Percentiles rank a stretch among this genome's conserved stretches.
Evolutionary conservation across 1,140 invertebrate genomes (phyloP).

Genomic region (Hypothenemus hampei): DNA sequence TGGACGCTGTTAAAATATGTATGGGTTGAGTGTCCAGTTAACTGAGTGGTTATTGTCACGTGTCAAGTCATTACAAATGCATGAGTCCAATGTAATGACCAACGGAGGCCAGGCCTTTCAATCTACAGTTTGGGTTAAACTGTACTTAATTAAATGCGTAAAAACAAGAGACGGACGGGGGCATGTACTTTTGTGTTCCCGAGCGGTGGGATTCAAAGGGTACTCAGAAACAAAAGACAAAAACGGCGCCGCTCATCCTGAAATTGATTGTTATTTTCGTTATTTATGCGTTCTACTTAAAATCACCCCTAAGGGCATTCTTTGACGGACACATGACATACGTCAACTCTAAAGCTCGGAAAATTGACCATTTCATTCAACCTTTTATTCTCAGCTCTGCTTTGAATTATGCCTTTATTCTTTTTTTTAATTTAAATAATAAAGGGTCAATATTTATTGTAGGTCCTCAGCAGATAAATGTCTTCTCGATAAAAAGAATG

Average conservation of each 20-base stretch:
- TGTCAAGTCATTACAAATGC: constrained; percentile 23
- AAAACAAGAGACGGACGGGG: constrained; percentile 30
- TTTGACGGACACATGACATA: constrained; percentile 27
- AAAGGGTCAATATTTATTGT: too few species aligned
- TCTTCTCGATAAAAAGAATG: constrained; percentile 11
- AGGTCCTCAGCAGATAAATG: too few species aligned
- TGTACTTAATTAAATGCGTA: constrained; percentile 37
- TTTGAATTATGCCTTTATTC: constrained; percentile 2
- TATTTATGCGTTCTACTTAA: constrained; percentile 33
- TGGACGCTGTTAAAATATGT: constrained; percentile 14
- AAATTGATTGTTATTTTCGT: constrained; percentile 40
- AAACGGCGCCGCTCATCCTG: constrained; percentile 34
- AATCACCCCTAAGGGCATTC: constrained; percentile 20
- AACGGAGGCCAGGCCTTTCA: constrained; percentile 10
- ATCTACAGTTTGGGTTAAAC: constrained; percentile 15
- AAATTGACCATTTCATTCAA: constrained; percentile 24
- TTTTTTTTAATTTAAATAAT: too few species aligned
- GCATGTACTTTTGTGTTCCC: constrained; percentile 31
- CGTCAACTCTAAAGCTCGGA: constrained; percentile 26
- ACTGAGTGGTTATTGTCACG: constrained; percentile 22
- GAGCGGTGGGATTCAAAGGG: constrained; percentile 30
- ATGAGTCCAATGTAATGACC: constrained; percentile 26
- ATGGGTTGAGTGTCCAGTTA: constrained; percentile 16
- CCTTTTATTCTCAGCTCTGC: constrained; percentile 5
- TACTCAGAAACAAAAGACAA: constrained; percentile 37